Base-by-base conservation (phyloP, 2,888 invertebrate genomes). In the Polymixis lichenea region DNA sequence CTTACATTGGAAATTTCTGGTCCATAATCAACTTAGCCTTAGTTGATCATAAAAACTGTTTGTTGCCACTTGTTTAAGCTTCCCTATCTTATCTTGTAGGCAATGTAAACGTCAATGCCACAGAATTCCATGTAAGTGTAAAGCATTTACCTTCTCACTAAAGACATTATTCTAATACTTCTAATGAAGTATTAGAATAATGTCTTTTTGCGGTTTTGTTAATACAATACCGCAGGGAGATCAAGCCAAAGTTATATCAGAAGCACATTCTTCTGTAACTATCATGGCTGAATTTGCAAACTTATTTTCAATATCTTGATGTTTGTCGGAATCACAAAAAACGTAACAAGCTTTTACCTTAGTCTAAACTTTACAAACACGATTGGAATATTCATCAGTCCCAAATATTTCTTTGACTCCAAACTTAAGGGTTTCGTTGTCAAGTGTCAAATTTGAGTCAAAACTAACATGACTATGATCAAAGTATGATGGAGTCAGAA, bases 371-470 rank as follows among this genome's bases (percentile, higher is more conserved):
- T 61, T 64, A 55, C 2, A 51, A 53, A 25, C 38, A n/a, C 1
- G 1, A 66, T 55, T 28, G 72, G 64, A 83, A 85, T 77, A 85
- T 85, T 77, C n/a, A 85, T 55, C 43, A 64, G 22, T 17, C 19
- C 65, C 28, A 75, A 85, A 77, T 74, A 83, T 75, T 66, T 72
- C 55, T 62, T 75, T 62, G 55, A 58, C 46, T 75, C n/a, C 64
- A 74, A 82, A 80, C 72, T 75, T 68, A 60, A 25, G 28, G 72
- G 78, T 49, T 78, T 62, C 58, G 32, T 71, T 58, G 64, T 89
- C 87, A 85, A 77, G 82, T 68, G 85, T 88, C 88, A 76, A 86
- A 89, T 88, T 80, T 77, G 53, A 72, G 89, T 86, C 88, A 87
- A 85, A 88, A 86, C 82, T 86, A 79, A 85, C 72, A 76, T 61